These are phyloP conservation scores for Phrynosoma blainvillii DNA, from an alignment of 2,113 vertebrate genomes.

Conservation along the genomic window DNA sequence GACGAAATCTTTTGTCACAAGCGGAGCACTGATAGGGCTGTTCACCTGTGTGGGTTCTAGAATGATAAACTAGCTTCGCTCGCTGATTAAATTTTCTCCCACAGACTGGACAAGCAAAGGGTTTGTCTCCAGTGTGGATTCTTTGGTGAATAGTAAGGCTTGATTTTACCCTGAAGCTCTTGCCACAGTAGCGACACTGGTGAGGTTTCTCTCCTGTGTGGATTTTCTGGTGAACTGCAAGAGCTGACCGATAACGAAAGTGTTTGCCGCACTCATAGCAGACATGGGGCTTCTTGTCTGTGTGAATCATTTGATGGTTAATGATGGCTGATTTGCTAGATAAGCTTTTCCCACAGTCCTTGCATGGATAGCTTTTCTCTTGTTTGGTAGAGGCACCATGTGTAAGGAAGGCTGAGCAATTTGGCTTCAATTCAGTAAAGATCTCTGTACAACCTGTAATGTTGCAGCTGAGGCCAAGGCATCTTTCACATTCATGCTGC, in stretches of 20 bases:
- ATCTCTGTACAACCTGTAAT: background rate
- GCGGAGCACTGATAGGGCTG: background rate
- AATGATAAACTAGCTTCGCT: background rate
- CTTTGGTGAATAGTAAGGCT: constrained; percentile 77
- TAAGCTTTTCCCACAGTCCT: constrained; percentile 60
- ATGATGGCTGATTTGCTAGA: constrained; percentile 73
- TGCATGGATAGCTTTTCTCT: background rate
- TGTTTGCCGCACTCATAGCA: background rate
- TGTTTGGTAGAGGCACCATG: background rate
- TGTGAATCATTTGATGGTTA: constrained; percentile 75
- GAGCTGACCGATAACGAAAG: background rate
- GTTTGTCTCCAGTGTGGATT: background rate
- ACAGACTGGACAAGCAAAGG: constrained; percentile 23
- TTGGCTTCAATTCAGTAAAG: background rate
- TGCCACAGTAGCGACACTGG: background rate
- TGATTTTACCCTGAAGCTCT: constrained; percentile 39
- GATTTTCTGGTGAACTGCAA: background rate
- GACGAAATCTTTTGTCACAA: background rate
- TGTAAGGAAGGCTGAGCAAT: background rate
- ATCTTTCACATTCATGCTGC: background rate
- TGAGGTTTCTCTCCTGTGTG: background rate
- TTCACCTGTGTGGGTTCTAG: background rate
- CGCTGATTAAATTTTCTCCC: background rate
- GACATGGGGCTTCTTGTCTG: constrained; percentile 29
- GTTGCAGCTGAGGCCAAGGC: too few species aligned